A percentile compares a stretch with the other conserved stretches of the same genome.
These are phyloP conservation scores for Numenius phaeopus DNA, from an alignment of 2,797 vertebrate species.

Conservation along the genomic window DNA sequence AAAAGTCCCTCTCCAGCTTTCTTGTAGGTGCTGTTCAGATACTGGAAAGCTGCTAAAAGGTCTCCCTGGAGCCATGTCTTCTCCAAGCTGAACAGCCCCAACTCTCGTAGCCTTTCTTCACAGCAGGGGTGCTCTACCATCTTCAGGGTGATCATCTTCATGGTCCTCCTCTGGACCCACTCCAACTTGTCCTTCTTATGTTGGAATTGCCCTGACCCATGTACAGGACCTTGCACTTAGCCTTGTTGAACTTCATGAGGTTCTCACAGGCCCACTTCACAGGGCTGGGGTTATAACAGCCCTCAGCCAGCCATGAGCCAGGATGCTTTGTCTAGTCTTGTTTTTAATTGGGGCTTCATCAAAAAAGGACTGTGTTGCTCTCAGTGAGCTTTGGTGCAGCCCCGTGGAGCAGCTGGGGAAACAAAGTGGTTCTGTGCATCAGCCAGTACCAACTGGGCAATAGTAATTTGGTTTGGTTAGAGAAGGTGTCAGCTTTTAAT, in stretches of 20 bases:
- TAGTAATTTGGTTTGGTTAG: constrained; percentile 57
- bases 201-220: neutral
- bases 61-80: neutral
- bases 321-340: neutral
- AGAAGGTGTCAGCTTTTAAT: constrained; percentile 28
- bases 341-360: neutral
- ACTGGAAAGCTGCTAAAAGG: neutral
- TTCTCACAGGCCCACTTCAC: neutral
- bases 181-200: neutral
- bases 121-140: neutral
- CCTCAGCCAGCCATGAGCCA: neutral
- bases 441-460: constrained; percentile 11
- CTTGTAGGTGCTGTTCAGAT: neutral
- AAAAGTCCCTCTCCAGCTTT: neutral
- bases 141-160: neutral
- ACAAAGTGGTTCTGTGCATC: neutral
- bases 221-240: neutral
- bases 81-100: neutral
- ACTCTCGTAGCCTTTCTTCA: neutral
- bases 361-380: neutral
- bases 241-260: neutral
- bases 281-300: neutral
- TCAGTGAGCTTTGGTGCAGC: neutral
- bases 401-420: neutral
- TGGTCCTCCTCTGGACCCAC: neutral